A percentile compares a stretch with the other conserved stretches of the same genome.
These are phyloP conservation scores for Hyposoter dolosus DNA, from an alignment of 2,888 invertebrate species.

Conservation along the genomic window DNA sequence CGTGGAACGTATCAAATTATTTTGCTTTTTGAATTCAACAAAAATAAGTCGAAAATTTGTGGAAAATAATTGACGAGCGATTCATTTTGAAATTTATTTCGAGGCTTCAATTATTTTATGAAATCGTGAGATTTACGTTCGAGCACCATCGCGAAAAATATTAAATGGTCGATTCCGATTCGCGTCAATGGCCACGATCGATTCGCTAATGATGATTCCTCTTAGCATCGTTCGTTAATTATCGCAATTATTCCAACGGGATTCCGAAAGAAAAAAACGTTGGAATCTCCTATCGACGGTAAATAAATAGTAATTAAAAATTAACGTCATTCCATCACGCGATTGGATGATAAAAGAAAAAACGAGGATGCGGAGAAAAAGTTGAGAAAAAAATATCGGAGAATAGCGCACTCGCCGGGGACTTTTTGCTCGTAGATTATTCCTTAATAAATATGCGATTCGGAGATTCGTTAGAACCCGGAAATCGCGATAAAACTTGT, in stretches of 20 bases:
- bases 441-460: slow-evolving; percentile 61
- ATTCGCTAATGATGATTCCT: background rate
- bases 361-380: background rate
- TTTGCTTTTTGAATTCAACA: background rate
- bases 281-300: slow-evolving; percentile 17
- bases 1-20: background rate
- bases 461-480: slow-evolving; percentile 62
- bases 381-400: background rate
- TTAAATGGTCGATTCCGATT: background rate
- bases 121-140: background rate
- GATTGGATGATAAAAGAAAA: slow-evolving; percentile 11
- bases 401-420: background rate
- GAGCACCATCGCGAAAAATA: background rate
- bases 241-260: slow-evolving; percentile 2
- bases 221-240: background rate
- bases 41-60: background rate
- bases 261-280: background rate
- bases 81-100: background rate
- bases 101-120: background rate
- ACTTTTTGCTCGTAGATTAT: slow-evolving; percentile 22
- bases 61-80: background rate
- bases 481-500: slow-evolving; percentile 61
- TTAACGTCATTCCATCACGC: slow-evolving; percentile 15
- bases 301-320: slow-evolving; percentile 15
- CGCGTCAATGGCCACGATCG: background rate